Conservation (phyloP, 2,113 vertebrate genomes). For the Corvus cornix region DNA sequence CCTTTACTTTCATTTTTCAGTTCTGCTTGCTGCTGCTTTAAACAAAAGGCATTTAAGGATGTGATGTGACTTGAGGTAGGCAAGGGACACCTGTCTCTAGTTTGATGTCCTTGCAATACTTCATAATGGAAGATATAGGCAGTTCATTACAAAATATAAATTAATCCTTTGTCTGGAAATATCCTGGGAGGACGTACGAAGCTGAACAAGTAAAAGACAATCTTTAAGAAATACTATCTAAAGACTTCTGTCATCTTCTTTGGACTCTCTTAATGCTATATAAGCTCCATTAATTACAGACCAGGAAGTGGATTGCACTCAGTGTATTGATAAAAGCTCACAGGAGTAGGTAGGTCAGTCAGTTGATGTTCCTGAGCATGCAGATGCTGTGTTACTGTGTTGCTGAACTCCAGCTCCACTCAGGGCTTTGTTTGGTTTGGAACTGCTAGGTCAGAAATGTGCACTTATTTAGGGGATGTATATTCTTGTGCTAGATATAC, state of each 20-base stretch:
- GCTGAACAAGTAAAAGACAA: neutral
- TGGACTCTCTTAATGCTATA: neutral
- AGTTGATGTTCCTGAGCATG: neutral
- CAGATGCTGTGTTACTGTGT: neutral
- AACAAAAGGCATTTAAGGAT: neutral
- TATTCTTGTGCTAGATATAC: neutral
- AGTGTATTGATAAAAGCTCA: fast-evolving
- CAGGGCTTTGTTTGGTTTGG: neutral
- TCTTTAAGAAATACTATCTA: neutral
- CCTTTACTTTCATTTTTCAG: neutral
- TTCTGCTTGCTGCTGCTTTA: neutral
- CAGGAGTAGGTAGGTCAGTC: neutral
- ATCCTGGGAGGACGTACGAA: neutral
- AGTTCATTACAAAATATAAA: neutral
- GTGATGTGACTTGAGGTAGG: neutral
- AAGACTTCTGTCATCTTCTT: neutral
- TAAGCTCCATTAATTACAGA: neutral
- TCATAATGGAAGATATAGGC: neutral
- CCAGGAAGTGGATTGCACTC: neutral
- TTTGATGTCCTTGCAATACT: neutral
- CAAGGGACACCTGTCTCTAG: neutral
- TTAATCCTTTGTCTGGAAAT: neutral
- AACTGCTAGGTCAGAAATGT: neutral
- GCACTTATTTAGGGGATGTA: neutral
- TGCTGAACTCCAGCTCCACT: neutral